Evolutionary conservation across 1,140 invertebrate genomes (phyloP).

Genomic region (Brachionus paranguensis): DNA sequence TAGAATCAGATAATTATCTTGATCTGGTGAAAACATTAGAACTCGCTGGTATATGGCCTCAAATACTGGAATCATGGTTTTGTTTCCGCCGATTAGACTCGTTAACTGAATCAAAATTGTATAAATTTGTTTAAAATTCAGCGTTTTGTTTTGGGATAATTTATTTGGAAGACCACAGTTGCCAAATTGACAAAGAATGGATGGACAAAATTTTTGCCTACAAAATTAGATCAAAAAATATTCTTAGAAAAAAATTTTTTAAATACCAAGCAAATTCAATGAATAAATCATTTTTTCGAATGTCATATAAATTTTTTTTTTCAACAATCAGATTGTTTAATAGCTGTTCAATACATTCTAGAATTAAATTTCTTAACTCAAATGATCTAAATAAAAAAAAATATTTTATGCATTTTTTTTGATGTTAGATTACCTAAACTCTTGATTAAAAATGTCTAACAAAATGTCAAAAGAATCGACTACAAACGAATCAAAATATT

Average conservation of each 20-base stretch:
- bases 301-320: not conserved
- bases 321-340: not conserved
- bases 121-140: slow-evolving; percentile 35
- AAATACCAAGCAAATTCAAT: slow-evolving; percentile 30
- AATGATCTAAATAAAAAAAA: not conserved
- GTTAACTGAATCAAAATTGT: slow-evolving; percentile 28
- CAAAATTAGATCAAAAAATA: not conserved
- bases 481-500: slow-evolving; percentile 9
- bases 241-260: not conserved
- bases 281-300: not conserved
- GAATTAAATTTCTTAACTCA: not conserved
- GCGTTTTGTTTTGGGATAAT: not conserved
- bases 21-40: not conserved
- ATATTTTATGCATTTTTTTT: not conserved
- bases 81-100: not conserved
- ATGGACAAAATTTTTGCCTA: slow-evolving; percentile 29
- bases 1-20: not conserved
- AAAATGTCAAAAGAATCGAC: not conserved
- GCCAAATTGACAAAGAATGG: slow-evolving; percentile 34
- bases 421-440: not conserved
- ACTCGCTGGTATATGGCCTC: slow-evolving; percentile 34
- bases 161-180: not conserved
- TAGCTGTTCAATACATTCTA: slow-evolving; percentile 2
- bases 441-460: not conserved
- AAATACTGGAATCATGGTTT: slow-evolving; percentile 12